phyloP scores from a whole-genome alignment of 2,113 vertebrate genomes.

The Eretmochelys imbricata region DNA sequence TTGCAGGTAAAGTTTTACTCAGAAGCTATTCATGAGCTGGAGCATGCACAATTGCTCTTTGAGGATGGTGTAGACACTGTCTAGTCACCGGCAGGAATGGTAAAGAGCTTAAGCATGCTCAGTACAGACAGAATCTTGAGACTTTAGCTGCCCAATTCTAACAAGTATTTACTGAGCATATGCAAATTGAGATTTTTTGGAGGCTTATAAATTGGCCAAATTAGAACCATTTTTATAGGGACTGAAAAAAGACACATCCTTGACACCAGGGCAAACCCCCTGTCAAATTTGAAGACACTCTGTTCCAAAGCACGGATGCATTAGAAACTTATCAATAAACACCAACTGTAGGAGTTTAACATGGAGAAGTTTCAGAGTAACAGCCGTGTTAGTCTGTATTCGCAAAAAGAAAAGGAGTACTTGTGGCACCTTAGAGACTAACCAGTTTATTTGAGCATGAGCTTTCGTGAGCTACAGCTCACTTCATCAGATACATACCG shows the following conservation, averaged over 20 bases:
- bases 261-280: too few species aligned
- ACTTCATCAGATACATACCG: too few species aligned
- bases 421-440: too few species aligned
- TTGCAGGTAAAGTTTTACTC: neutral
- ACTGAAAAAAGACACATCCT: neutral
- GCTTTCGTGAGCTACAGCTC: too few species aligned
- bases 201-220: neutral
- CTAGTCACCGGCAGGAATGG: neutral
- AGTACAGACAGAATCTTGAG: neutral
- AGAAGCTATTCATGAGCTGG: neutral
- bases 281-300: neutral
- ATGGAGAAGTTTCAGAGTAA: too few species aligned
- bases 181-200: neutral
- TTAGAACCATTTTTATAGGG: neutral
- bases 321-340: neutral
- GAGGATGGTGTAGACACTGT: neutral
- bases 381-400: too few species aligned
- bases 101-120: neutral
- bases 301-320: neutral
- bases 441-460: too few species aligned
- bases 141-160: neutral
- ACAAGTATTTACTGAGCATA: neutral
- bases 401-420: too few species aligned
- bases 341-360: neutral
- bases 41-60: neutral